These are phyloP conservation scores for Odontomachus brunneus DNA, from an alignment of 1,140 invertebrate genomes.

Conservation along the genomic window DNA sequence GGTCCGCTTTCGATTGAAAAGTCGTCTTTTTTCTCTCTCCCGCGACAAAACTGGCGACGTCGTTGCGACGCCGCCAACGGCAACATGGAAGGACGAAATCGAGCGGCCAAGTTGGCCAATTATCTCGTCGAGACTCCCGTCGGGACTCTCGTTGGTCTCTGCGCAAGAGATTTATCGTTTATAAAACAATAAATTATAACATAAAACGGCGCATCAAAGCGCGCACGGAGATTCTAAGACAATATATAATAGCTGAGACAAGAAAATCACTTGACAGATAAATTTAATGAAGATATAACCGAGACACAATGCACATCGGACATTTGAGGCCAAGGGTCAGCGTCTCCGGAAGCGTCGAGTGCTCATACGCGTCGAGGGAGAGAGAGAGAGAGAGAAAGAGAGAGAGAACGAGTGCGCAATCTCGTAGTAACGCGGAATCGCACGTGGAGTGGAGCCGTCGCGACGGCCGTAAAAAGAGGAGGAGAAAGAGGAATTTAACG, in stretches of 20 bases:
- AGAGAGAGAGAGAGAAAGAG: background rate
- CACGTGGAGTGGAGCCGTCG: slow-evolving; percentile 3
- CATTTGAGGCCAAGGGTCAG: background rate
- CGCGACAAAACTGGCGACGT: background rate
- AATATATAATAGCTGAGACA: background rate
- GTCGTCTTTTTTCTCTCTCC: background rate
- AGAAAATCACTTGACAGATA: no score
- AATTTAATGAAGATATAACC: background rate
- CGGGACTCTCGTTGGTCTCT: slow-evolving; percentile 21
- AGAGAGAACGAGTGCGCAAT: no score
- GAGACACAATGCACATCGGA: background rate
- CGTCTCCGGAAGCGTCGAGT: slow-evolving; percentile 17
- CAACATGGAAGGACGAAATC: background rate
- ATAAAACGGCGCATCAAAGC: background rate
- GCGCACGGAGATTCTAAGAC: slow-evolving; percentile 5
- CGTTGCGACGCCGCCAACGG: background rate
- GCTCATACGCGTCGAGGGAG: background rate
- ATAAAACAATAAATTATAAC: slow-evolving; percentile 44
- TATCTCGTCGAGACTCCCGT: slow-evolving; percentile 39
- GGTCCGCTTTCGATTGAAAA: background rate
- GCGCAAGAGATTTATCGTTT: slow-evolving; percentile 12
- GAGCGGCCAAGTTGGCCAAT: slow-evolving; percentile 41
- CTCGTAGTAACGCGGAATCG: slow-evolving; percentile 17
- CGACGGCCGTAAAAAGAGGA: background rate
- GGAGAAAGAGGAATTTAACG: slow-evolving; percentile 25